Evolutionary conservation across 2,113 vertebrate species (phyloP), one percentile per base, ranked within the genome.

Genomic region (Sus scrofa): DNA sequence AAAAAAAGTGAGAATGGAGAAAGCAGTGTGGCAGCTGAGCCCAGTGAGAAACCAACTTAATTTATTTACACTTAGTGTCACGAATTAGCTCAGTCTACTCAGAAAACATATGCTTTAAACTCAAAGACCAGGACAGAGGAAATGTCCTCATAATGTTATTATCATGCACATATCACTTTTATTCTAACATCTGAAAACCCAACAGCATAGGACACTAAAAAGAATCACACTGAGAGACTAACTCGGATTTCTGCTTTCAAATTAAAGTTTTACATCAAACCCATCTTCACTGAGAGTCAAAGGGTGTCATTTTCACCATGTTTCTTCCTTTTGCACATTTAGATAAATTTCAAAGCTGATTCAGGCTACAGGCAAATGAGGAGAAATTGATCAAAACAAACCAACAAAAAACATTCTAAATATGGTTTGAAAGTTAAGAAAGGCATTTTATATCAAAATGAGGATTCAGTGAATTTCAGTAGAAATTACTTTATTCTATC

Each of bases 231-330:
- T 94, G 91, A 96, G 97, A 95, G 95, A 60, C 24, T 70, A 71
- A 74, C 86, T 94, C 60, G 58, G 63, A 91, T 78, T 89, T 95
- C 83, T 86, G 44, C n/a, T 89, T 95, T 91, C 91, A 91, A 83
- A 96, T 98, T 96, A 93, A 96, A 95, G 74, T 83, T 97, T 95
- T 93, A 94, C 44, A 94, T 84, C 83, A 96, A 96, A 92, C 26
- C 54, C 44, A 94, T 91, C 86, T 91, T 92, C 62, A 18, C 60
- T 32, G 91, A 81, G 71, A 94, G 86, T 85, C 56, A 95, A 97
- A 96, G 56, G 75, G 52, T 86, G 27, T 91, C 74, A 65, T 93
- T 79, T 24, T 83, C 89, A 89, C 95, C 86, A 68, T 52, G 32
- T 71, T 97, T 83, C 84, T 86, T 94, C 52, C 62, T 70, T 91